Percentiles rank a stretch among this genome's conserved stretches.
Evolutionary conservation across 2,888 invertebrate species (phyloP).

Genomic region (Leptopterna dolabrata): DNA sequence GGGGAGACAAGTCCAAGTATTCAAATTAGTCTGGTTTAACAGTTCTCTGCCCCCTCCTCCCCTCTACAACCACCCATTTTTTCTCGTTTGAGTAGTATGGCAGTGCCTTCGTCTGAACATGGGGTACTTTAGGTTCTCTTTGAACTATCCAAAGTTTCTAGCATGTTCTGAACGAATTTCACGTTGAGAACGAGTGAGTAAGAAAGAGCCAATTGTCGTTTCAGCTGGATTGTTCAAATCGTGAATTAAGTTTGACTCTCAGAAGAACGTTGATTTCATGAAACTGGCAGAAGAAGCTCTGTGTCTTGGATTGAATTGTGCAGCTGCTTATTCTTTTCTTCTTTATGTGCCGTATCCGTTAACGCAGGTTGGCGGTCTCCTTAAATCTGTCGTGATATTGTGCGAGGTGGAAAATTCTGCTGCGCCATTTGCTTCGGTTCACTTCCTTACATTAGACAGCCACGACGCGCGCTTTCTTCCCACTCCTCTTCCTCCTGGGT

Average conservation of each 20-base stretch:
- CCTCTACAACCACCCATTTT: background rate
- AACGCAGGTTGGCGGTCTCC: background rate
- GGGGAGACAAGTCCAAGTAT: constrained; percentile 24
- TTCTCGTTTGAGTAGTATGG: no score
- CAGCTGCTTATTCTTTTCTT: no score
- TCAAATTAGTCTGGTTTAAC: constrained; percentile 35
- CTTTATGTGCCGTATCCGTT: background rate
- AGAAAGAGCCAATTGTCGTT: no score
- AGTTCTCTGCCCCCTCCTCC: background rate
- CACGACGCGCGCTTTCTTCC: no score
- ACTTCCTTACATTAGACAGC: no score
- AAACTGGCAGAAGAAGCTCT: no score
- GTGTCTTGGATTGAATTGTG: no score
- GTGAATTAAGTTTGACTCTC: no score
- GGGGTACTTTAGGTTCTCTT: background rate
- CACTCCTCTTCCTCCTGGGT: background rate
- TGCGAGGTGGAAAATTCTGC: background rate
- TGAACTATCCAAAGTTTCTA: background rate
- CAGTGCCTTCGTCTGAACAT: background rate
- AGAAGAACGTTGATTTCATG: no score
- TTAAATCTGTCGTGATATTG: background rate
- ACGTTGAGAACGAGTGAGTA: no score
- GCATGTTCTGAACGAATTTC: no score
- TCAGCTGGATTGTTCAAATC: no score
- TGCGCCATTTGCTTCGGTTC: background rate